Conservation (phyloP, 2,888 invertebrate genomes). For the Parnassius smintheus region DNA sequence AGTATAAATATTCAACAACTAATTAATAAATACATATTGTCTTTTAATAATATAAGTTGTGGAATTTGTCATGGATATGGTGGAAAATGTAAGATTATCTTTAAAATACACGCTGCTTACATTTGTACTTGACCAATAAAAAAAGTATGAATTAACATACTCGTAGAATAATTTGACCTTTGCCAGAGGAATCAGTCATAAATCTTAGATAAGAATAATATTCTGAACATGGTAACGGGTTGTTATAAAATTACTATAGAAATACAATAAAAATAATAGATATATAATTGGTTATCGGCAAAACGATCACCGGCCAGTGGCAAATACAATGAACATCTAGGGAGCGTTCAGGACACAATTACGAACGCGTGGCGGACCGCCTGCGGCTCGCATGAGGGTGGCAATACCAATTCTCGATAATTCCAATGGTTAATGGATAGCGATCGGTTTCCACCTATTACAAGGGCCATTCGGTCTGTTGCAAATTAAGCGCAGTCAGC, state of each 20-base stretch:
- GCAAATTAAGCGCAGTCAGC: slow-evolving; percentile 62
- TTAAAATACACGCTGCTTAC: too few relatives aligned
- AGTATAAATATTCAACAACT: too few relatives aligned
- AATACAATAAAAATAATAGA: slow-evolving; percentile 15
- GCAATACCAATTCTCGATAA: slow-evolving; percentile 61
- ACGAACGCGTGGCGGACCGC: slow-evolving; percentile 58
- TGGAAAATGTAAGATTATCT: too few relatives aligned
- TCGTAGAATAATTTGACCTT: too few relatives aligned
- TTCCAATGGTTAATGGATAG: slow-evolving; percentile 69
- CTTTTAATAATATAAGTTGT: too few relatives aligned
- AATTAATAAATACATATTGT: too few relatives aligned
- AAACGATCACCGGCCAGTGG: slow-evolving; percentile 32
- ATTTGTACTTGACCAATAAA: too few relatives aligned
- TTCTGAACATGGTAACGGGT: slow-evolving; percentile 8
- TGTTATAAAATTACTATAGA: slow-evolving; percentile 6
- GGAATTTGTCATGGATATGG: too few relatives aligned
- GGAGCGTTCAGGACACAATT: slow-evolving; percentile 54
- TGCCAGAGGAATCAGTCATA: too few relatives aligned
- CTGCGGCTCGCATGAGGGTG: slow-evolving; percentile 39
- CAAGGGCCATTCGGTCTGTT: slow-evolving; percentile 56
- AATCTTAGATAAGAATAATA: too few relatives aligned
- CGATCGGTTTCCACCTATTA: slow-evolving; percentile 53
- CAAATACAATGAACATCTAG: slow-evolving; percentile 64
- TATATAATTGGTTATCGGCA: slow-evolving; percentile 31
- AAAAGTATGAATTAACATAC: too few relatives aligned